A percentile compares a stretch with the other conserved stretches of the same genome.
Conservation (phyloP, 2,113 vertebrate species). For the Varanus komodoensis region DNA sequence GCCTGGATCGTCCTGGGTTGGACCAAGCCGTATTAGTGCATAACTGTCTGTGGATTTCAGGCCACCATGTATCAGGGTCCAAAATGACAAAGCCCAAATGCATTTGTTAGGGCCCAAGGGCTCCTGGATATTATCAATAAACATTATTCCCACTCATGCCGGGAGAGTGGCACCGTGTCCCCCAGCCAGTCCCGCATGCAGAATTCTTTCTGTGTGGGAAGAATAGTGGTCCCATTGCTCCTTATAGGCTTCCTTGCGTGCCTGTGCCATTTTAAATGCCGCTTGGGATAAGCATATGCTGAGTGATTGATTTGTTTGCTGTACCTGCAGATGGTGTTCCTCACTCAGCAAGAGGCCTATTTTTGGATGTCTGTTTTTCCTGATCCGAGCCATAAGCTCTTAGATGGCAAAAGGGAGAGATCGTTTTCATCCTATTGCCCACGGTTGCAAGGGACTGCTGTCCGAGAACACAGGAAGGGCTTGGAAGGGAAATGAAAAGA, state of each 20-base stretch:
- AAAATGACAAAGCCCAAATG: neutral
- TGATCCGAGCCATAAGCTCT: neutral
- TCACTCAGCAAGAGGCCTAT: constrained; percentile 7
- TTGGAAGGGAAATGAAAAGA: neutral
- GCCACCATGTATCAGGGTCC: neutral
- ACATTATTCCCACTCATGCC: neutral
- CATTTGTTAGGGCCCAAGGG: neutral
- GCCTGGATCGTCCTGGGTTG: too few relatives aligned
- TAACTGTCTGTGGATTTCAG: neutral
- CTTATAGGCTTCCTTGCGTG: neutral
- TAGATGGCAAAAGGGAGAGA: neutral
- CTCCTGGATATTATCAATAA: neutral
- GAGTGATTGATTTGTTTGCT: constrained; percentile 24
- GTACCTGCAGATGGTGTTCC: constrained; percentile 7
- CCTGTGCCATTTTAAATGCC: constrained; percentile 6
- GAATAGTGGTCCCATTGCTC: neutral
- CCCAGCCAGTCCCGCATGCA: neutral
- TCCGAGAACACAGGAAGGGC: neutral
- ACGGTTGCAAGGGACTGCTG: neutral
- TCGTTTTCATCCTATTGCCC: neutral
- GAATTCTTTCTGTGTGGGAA: constrained; percentile 12
- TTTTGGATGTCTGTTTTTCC: constrained; percentile 8
- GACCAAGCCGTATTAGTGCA: neutral
- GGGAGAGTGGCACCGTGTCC: neutral
- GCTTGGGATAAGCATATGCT: neutral